phyloP scores from a whole-genome alignment of 1,140 invertebrate genomes.

The Liolophura sinensis region DNA sequence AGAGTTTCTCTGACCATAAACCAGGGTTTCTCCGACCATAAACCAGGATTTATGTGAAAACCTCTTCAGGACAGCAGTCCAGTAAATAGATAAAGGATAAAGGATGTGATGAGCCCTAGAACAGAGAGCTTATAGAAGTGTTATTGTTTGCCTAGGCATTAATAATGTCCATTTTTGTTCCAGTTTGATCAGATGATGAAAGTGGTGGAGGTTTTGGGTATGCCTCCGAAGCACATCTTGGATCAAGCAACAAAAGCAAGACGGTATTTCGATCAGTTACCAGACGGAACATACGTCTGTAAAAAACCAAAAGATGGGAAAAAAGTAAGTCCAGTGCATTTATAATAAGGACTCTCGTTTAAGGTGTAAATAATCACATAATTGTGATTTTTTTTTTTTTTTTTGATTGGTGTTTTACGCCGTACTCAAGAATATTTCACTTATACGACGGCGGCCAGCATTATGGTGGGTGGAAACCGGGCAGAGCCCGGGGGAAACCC shows the following conservation, averaged over 20 bases:
- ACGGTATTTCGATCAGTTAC: slow-evolving; percentile 97
- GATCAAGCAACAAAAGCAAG: slow-evolving; percentile 94
- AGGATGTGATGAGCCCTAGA: not conserved
- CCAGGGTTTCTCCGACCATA: too few species aligned
- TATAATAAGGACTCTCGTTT: too few species aligned
- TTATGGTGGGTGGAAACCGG: too few species aligned
- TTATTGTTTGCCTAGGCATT: not conserved
- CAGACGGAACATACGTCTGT: slow-evolving; percentile 85
- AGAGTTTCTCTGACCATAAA: too few species aligned
- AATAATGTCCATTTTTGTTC: slow-evolving; percentile 25
- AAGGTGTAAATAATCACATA: too few species aligned
- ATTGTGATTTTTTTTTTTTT: too few species aligned
- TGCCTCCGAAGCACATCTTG: slow-evolving; percentile 94
- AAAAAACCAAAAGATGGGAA: slow-evolving; percentile 92
- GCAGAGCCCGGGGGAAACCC: too few species aligned
- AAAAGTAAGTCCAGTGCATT: slow-evolving; percentile 62
- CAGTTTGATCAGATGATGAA: slow-evolving; percentile 99
- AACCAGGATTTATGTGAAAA: too few species aligned
- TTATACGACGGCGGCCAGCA: too few species aligned
- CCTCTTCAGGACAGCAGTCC: too few species aligned
- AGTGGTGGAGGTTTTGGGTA: slow-evolving; percentile 90
- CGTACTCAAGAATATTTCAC: too few species aligned
- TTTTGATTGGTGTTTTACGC: too few species aligned
- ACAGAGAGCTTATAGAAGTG: not conserved
- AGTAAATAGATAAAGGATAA: not conserved